These are phyloP conservation scores for Allygus modestus DNA, from an alignment of 2,888 invertebrate genomes.

Conservation along the genomic window DNA sequence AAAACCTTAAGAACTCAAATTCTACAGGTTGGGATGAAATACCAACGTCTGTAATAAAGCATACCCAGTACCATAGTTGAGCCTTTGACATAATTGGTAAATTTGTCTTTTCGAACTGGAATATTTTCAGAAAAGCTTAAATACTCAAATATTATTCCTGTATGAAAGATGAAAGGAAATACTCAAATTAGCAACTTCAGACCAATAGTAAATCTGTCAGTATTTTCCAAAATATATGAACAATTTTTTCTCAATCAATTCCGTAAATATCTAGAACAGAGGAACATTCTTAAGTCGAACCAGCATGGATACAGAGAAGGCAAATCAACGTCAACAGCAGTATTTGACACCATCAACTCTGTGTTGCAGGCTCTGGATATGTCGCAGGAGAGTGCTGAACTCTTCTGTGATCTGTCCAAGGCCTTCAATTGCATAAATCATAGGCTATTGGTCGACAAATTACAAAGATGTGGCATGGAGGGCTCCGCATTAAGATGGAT, in stretches of 20 bases:
- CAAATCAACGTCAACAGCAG: neutral
- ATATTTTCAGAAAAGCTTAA: neutral
- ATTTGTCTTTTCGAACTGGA: neutral
- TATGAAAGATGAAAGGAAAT: neutral
- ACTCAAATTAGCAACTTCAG: neutral
- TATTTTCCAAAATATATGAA: constrained; percentile 18
- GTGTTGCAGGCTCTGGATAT: neutral
- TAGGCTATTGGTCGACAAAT: neutral
- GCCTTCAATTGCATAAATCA: neutral
- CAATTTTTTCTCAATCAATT: constrained; percentile 15
- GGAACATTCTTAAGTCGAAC: neutral
- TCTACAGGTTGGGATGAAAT: constrained; percentile 22
- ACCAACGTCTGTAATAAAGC: constrained; percentile 2
- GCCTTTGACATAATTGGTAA: neutral
- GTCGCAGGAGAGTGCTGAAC: constrained; percentile 24
- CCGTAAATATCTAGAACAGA: neutral
- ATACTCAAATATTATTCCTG: neutral
- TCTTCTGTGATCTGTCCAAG: constrained; percentile 14
- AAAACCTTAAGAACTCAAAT: constrained; percentile 10
- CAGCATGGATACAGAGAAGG: constrained; percentile 1
- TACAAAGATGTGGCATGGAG: neutral
- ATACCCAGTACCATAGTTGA: neutral
- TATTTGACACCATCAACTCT: neutral
- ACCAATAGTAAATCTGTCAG: neutral
- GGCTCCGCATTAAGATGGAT: neutral